Base-by-base conservation (phyloP, 2,797 vertebrate genomes). In the Enteromius unitaeniatus region DNA sequence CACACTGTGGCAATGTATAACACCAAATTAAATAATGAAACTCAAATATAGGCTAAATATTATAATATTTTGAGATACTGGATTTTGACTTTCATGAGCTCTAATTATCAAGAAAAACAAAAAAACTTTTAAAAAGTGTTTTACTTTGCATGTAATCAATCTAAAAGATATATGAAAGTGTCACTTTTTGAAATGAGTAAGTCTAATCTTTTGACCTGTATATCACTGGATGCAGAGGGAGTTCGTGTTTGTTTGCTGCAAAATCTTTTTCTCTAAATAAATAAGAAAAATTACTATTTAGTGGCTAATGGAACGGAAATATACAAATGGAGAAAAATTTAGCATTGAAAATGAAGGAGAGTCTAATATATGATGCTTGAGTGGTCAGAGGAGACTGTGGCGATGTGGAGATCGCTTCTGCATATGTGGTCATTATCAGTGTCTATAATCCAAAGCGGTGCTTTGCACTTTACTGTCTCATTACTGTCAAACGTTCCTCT, bases 401-500 rank as follows among this genome's bases (percentile, higher is more conserved):
- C 60, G 47, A 86, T 81, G 78, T 51, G 31, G 26, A 83, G 67
- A 53, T 70, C 49, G 69, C 82, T 79, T 69, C 76, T 69, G 51
- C 58, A 40, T 83, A 42, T 75, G 68, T 49, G 74, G 73, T 78
- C 84, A 81, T 83, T 88, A 86, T 86, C 69, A 68, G 73, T 21
- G 67, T 67, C 67, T 82, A 28, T 64, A 77, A 81, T 92, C 73
- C 82, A 91, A 86, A 87, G 85, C 85, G 89, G 88, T 90, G 90
- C 86, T 91, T 90, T 85, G 88, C 90, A 89, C 90, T 86, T 89
- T 86, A 85, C 79, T 42, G 67, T 86, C 88, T 90, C 78, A 86
- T 84, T 90, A 91, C 86, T 83, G 81, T 86, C 84, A 85, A 89
- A 87, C 86, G 87, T 88, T 83, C 88, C 89, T 87, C 89, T 89